phyloP scores from a whole-genome alignment of 2,888 invertebrate species.

The Acanthosepion lycidas region DNA sequence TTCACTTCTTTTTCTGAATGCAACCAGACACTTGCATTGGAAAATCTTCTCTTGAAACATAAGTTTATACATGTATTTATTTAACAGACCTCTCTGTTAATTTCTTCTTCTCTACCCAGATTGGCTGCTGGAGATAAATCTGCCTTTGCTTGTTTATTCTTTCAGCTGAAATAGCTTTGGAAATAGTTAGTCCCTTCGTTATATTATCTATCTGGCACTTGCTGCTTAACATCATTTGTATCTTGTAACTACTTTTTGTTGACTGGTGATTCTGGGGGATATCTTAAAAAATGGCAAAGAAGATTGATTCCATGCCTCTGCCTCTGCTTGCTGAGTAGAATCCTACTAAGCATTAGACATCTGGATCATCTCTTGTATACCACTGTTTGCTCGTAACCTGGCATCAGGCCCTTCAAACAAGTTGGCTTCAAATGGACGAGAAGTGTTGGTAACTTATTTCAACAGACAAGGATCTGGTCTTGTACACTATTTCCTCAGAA shows the following conservation, averaged over 20 bases:
- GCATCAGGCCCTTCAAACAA: neutral
- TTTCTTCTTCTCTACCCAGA: neutral
- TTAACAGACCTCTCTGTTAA: neutral
- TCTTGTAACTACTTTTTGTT: neutral
- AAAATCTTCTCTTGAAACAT: neutral
- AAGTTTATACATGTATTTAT: neutral
- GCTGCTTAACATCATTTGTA: conserved; percentile 9
- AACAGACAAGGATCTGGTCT: neutral
- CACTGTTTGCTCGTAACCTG: neutral
- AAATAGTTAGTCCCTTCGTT: neutral
- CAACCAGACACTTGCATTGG: neutral
- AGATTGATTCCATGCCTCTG: neutral
- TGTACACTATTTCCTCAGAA: neutral
- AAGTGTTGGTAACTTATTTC: neutral
- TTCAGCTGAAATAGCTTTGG: neutral
- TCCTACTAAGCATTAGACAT: neutral
- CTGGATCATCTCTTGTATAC: neutral
- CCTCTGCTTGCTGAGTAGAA: neutral
- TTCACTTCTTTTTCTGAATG: neutral
- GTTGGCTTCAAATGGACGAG: neutral
- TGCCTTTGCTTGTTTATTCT: neutral
- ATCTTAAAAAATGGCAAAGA: neutral
- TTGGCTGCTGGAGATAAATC: neutral
- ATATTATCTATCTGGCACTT: neutral
- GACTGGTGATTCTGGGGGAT: neutral